Percentiles rank a stretch among this genome's conserved stretches.
These are phyloP conservation scores for Limnothrissa miodon DNA, from an alignment of 2,113 vertebrate genomes.

Conservation along the genomic window DNA sequence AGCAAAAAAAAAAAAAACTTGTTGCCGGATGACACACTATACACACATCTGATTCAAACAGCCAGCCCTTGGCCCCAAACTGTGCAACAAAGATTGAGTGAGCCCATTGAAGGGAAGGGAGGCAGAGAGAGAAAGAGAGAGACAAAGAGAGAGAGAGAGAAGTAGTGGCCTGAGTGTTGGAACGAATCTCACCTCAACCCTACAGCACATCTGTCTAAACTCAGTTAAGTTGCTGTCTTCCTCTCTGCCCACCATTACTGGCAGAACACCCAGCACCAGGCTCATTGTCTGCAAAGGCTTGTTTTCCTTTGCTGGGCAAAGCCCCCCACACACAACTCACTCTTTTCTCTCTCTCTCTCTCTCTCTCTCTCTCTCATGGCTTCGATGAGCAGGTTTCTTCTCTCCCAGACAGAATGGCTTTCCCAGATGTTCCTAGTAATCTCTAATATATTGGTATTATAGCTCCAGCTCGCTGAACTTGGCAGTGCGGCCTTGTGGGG, in stretches of 20 bases:
- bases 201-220: conserved; percentile 2
- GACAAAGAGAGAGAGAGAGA: background rate
- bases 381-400: conserved; percentile 45
- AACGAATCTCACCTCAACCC: background rate
- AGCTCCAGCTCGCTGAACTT: conserved; percentile 31
- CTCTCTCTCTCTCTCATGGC: conserved; percentile 30
- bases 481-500: conserved; percentile 28
- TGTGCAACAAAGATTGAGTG: background rate
- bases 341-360: conserved; percentile 29
- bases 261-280: conserved; percentile 32
- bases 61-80: background rate
- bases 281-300: conserved; percentile 45
- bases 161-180: background rate
- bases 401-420: conserved; percentile 38
- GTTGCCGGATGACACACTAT: background rate
- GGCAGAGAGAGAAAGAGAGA: background rate
- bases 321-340: conserved; percentile 25
- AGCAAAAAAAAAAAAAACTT: background rate
- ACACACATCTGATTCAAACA: background rate
- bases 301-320: conserved; percentile 39
- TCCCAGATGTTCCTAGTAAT: conserved; percentile 55
- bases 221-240: background rate
- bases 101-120: background rate
- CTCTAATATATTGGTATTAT: conserved; percentile 40
- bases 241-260: background rate